Percentiles rank a stretch among this genome's conserved stretches.
Conservation (phyloP, 2,797 vertebrate species). For the Lagodon rhomboides region DNA sequence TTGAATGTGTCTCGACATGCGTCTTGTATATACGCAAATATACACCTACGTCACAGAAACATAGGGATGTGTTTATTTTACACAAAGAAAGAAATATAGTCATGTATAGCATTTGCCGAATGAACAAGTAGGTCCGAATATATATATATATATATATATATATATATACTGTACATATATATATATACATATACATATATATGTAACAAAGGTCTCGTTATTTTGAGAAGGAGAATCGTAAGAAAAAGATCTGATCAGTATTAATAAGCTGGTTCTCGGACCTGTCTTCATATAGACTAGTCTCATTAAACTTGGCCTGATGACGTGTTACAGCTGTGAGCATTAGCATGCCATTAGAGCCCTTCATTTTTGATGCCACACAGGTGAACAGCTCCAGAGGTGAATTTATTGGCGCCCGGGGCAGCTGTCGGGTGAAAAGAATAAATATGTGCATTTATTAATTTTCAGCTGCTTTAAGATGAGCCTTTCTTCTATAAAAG, state of each 20-base stretch:
- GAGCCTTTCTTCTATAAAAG: not conserved
- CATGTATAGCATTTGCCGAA: too few relatives aligned
- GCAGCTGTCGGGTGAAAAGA: not conserved
- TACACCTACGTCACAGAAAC: too few relatives aligned
- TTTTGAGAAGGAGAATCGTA: not conserved
- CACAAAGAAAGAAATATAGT: too few relatives aligned
- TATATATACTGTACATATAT: too few relatives aligned
- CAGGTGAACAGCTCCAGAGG: slow-evolving; percentile 9
- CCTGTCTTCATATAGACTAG: not conserved
- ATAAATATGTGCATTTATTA: not conserved
- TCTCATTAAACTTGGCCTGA: not conserved
- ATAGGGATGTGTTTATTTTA: too few relatives aligned
- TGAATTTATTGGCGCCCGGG: not conserved
- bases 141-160: too few relatives aligned
- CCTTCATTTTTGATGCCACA: slow-evolving; percentile 17
- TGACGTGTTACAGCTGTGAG: not conserved
- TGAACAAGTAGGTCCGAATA: too few relatives aligned
- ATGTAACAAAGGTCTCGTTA: too few relatives aligned
- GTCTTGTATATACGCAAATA: too few relatives aligned
- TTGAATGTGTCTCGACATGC: too few relatives aligned
- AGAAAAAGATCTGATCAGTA: not conserved
- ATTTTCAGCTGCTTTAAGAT: slow-evolving; percentile 15
- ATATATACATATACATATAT: too few relatives aligned
- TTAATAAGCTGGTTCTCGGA: not conserved
- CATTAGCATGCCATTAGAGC: slow-evolving; percentile 12